phyloP scores from a whole-genome alignment of 2,888 invertebrate genomes.

The Hypsopygia costalis region DNA sequence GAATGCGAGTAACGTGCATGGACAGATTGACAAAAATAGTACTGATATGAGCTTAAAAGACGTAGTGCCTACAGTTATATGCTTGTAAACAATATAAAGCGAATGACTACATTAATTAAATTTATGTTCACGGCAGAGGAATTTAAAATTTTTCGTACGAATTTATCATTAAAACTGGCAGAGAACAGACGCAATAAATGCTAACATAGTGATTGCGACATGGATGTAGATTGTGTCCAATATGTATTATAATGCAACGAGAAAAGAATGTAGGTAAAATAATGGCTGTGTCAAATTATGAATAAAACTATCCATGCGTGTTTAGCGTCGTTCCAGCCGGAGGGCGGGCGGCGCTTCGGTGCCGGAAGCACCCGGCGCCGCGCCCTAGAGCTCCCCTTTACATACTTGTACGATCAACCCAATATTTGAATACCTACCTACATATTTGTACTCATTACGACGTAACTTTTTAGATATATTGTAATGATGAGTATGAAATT shows the following conservation, averaged over 20 bases:
- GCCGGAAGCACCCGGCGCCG: neutral
- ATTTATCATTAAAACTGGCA: conserved; percentile 23
- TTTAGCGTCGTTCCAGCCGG: conserved; percentile 21
- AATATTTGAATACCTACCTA: conserved; percentile 41
- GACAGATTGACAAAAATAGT: conserved; percentile 73
- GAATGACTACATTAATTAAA: conserved; percentile 36
- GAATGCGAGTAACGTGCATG: conserved; percentile 69
- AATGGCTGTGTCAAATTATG: conserved; percentile 64
- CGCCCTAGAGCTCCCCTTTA: conserved; percentile 7
- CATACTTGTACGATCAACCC: conserved; percentile 23
- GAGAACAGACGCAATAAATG: conserved; percentile 24
- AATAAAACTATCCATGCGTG: conserved; percentile 42
- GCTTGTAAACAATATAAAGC: conserved; percentile 67
- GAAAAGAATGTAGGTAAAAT: conserved; percentile 44
- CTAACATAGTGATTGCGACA: conserved; percentile 26
- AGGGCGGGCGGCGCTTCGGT: conserved; percentile 11
- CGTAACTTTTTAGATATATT: conserved; percentile 73
- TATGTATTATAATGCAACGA: conserved; percentile 26
- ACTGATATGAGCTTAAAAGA: conserved; percentile 84
- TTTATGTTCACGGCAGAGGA: conserved; percentile 37
- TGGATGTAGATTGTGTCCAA: conserved; percentile 24
- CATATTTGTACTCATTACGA: conserved; percentile 70
- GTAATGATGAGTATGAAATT: conserved; percentile 65
- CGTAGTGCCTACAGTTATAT: conserved; percentile 83
- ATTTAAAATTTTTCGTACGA: conserved; percentile 35